Base-by-base conservation (phyloP, 2,797 vertebrate genomes). In the Enteromius afrohamiltoni region DNA sequence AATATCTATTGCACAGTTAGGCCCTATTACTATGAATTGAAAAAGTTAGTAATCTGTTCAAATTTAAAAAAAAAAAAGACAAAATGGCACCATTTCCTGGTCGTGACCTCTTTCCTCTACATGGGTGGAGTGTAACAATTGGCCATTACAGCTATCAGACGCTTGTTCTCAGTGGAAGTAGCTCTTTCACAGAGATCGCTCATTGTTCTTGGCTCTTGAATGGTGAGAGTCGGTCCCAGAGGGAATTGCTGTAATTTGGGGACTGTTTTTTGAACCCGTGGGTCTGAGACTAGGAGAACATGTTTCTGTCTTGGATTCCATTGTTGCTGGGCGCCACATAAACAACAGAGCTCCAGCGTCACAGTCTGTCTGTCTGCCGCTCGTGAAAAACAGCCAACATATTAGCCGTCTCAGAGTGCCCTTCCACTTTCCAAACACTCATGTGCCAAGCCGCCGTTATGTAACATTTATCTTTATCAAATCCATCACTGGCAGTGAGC, bases 401-500 rank as follows among this genome's bases (percentile, higher is more conserved):
- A 69, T 60, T 29, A 79, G 29, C 62, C 7, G 10, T 29, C 8
- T 19, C 1, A 68, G 71, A 68, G 40, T 26, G 40, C 49, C 34
- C 10, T 47, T 68, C 51, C 16, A 34, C 42, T 69, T 21, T 79
- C 19, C 71, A 70, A 69, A 80, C 51, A 23, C 51, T 70, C 17
- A 45, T 19, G 45, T 40, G 71, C 69, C 34, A 47, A 49, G 40
- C 2, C n/a, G 21, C 16, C 64, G 45, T 85, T 71, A 85, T 71
- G 65, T 77, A 81, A 81, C 64, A 55, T 55, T 75, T 77, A 21
- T 77, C 51, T 80, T 51, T 29, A 62, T 29, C 34, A 79, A 40
- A 73, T 65, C 26, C 16, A 77, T 81, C 17, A 31, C 13, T 6
- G 4, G 14, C 5, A 23, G 71, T 47, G 26, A 29, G 42, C 7